Base-by-base conservation (phyloP, 1,140 invertebrate genomes). In the Drosophila trapezifrons region DNA sequence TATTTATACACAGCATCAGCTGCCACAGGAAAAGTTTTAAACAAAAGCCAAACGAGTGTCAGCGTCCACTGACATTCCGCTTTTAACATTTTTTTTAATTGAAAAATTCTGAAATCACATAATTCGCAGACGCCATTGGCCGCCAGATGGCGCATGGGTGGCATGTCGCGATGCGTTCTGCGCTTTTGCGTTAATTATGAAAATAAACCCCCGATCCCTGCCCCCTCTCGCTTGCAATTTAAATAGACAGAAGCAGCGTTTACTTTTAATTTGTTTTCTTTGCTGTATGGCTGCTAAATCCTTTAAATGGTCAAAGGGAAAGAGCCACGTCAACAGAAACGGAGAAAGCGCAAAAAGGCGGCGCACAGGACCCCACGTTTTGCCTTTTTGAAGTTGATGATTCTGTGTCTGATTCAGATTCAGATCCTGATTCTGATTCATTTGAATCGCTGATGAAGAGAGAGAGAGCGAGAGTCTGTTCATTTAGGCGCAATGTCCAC, bases 81-180 rank as follows among this genome's bases (percentile, higher is more conserved):
- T 29, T 82, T 71, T 13, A 32, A 8, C 18, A 13, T 4, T 47
- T 85, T 13, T 71, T 83, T 69, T 84, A 84, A 84, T 84, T 85
- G 80, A 80, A 85, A 84, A 84, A 84, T 84, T 67, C 57, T 85
- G 72, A 84, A 84, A 85, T 84, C 81, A 83, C 76, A 85, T 84
- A 84, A 84, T 84, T 54, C 85, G 62, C 75, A 74, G 81, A 47
- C 43, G 60, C 43, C 69, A 63, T 46, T 64, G 65, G 65, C 54
- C 49, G 17, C 40, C 47, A 38, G 15, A 52, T 52, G 27, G 10
- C 32, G 49, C 49, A 35, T 13, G 29, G 29, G 27, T 29, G 9
- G 29, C 29, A 32, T 32, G 3, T 29, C 29, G 9, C 51, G 32
- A 15, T 35, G 29, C 12, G 17, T 17, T 13, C 29, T 51, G 12